A percentile compares a stretch with the other conserved stretches of the same genome.
phyloP scores from a whole-genome alignment of 2,797 vertebrate species.

The Macropus fuliginosus region DNA sequence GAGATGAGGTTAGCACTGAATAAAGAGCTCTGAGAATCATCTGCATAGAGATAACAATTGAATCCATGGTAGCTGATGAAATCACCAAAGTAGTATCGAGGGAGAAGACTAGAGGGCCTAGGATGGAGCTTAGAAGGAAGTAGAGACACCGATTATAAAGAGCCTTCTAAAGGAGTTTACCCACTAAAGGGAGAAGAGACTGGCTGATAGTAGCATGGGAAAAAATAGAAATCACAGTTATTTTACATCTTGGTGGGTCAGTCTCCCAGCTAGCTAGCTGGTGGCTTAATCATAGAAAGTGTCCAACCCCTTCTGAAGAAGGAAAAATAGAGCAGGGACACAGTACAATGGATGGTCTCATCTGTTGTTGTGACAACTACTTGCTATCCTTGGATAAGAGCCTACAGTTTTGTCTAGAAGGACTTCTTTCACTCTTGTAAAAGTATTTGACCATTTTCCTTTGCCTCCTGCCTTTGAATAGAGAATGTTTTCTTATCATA shows the following conservation, averaged over 20 bases:
- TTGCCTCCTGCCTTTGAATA: neutral
- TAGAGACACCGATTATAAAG: neutral
- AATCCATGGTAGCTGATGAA: neutral
- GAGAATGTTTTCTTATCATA: too few relatives aligned
- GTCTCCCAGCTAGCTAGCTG: neutral
- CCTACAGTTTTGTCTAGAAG: neutral
- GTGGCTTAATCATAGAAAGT: neutral
- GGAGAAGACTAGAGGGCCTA: neutral
- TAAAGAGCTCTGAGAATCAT: neutral
- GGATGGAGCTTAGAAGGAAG: neutral
- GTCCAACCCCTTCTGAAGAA: neutral
- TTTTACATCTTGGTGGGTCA: neutral
- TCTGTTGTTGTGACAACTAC: neutral
- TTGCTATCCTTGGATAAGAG: neutral
- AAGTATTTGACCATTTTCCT: neutral
- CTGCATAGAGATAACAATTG: neutral
- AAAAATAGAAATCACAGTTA: neutral
- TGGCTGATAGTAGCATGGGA: neutral
- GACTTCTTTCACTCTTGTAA: neutral
- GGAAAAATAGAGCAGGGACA: neutral
- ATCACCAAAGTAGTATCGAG: neutral
- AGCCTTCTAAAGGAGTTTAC: neutral
- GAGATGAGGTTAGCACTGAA: neutral
- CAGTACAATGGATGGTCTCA: neutral
- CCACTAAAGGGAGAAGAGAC: neutral